These are phyloP conservation scores for Myotis myotis DNA, from an alignment of 2,797 vertebrate species.

Conservation along the genomic window DNA sequence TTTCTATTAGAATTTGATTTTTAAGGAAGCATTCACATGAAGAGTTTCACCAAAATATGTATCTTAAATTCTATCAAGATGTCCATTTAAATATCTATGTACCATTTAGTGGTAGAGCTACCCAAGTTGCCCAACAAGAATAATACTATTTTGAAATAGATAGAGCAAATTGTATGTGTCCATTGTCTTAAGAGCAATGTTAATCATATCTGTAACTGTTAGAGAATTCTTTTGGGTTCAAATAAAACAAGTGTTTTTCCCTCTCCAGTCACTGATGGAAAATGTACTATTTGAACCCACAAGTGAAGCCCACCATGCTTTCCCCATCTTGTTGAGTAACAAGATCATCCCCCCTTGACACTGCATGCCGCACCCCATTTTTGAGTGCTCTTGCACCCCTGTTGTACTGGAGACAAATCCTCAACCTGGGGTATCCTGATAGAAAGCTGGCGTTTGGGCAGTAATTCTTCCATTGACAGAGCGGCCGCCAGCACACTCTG, in stretches of 20 bases:
- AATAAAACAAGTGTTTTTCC: not conserved
- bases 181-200: not conserved
- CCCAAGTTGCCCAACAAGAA: not conserved
- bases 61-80: not conserved
- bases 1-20: not conserved
- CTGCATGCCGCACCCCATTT: rapidly evolving
- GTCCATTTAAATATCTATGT: not conserved
- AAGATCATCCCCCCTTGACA: not conserved
- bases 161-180: not conserved
- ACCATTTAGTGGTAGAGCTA: not conserved
- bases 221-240: not conserved
- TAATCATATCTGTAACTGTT: not conserved
- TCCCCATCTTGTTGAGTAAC: not conserved
- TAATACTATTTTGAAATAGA: not conserved
- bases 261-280: not conserved
- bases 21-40: not conserved
- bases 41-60: not conserved
- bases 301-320: not conserved
- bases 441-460: not conserved
- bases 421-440: not conserved
- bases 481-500: not conserved
- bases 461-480: not conserved
- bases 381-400: not conserved
- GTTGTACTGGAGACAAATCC: not conserved
- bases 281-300: not conserved